phyloP scores from a whole-genome alignment of 1,140 invertebrate species.

The Drosophila pallidifrons region DNA sequence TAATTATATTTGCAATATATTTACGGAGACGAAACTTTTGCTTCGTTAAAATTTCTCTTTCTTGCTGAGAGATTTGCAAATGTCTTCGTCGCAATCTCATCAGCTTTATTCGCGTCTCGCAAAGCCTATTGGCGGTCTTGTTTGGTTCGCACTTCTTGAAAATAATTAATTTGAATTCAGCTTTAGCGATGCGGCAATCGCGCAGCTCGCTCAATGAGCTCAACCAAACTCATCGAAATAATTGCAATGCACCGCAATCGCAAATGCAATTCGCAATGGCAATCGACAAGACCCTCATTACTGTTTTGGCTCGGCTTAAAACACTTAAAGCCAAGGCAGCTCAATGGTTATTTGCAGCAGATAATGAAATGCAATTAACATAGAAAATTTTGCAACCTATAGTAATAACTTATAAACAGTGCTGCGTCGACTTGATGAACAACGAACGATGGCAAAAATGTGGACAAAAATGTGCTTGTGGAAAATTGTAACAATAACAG shows the following conservation, averaged over 20 bases:
- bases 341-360: constrained; percentile 63
- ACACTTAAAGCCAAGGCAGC: constrained; percentile 13
- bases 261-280: constrained; percentile 52
- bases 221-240: constrained; percentile 54
- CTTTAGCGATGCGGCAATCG: constrained; percentile 8
- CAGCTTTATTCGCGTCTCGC: neutral
- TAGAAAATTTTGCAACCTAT: constrained; percentile 47
- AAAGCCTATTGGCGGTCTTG: constrained; percentile 18
- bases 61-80: neutral
- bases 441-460: constrained; percentile 16
- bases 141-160: constrained; percentile 16
- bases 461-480: constrained; percentile 4
- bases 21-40: neutral
- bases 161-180: constrained; percentile 28
- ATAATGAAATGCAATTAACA: constrained; percentile 77
- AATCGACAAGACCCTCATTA: constrained; percentile 50
- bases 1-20: constrained; percentile 6
- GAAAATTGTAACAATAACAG: constrained; percentile 68
- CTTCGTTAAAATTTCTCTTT: constrained; percentile 1
- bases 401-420: constrained; percentile 17
- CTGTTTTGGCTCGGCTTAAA: constrained; percentile 28
- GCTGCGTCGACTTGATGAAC: neutral
- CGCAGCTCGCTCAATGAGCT: constrained; percentile 24
- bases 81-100: neutral
- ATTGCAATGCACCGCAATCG: constrained; percentile 56